Evolutionary conservation across 2,888 invertebrate species (phyloP).

Genomic region (Microplitis manilae): DNA sequence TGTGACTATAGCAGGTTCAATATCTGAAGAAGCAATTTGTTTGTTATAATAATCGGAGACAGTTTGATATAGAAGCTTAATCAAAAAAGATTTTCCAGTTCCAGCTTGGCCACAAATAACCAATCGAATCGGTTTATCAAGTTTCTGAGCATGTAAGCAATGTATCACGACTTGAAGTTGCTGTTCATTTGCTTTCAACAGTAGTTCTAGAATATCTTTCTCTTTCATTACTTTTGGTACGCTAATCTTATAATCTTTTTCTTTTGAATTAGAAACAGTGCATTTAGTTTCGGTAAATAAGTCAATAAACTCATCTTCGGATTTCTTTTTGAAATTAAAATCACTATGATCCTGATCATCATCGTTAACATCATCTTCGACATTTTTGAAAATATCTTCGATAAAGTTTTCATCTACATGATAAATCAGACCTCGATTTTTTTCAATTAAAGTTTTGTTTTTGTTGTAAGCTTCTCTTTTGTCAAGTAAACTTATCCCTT

Average conservation of each 20-base stretch:
- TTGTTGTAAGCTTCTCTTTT: background rate
- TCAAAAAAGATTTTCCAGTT: no score
- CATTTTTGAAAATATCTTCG: constrained; percentile 1
- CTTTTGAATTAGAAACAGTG: background rate
- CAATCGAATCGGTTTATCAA: constrained; percentile 4
- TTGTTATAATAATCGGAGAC: no score
- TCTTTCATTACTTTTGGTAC: constrained; percentile 14
- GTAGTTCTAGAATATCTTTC: constrained; percentile 6
- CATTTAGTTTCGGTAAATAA: background rate
- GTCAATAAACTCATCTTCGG: background rate
- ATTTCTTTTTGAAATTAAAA: background rate
- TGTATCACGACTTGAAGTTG: background rate
- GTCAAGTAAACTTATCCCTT: background rate
- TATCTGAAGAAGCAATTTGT: no score
- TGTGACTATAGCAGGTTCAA: no score
- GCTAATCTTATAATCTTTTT: constrained; percentile 10
- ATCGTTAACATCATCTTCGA: background rate
- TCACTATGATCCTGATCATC: background rate
- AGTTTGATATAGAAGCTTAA: no score
- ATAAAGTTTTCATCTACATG: background rate
- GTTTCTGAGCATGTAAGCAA: constrained; percentile 20
- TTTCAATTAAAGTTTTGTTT: background rate
- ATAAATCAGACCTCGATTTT: constrained; percentile 17
- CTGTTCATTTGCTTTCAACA: constrained; percentile 8
- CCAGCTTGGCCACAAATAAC: background rate